Base-by-base conservation (phyloP, 2,113 vertebrate species). In the Petrocephalus microphthalmus region DNA sequence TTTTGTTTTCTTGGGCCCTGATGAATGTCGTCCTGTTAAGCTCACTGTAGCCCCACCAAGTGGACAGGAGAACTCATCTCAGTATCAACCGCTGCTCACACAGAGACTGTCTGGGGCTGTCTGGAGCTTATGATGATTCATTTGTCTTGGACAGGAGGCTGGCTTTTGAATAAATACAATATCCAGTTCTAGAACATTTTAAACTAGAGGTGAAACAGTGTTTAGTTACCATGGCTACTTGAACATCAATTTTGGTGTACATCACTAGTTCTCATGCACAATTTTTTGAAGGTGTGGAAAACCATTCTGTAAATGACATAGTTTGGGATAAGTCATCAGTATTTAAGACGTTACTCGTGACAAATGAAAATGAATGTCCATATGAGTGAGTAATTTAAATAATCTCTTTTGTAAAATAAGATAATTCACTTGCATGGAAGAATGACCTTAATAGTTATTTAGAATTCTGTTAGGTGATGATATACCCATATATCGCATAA, bases 51-150 rank as follows among this genome's bases (percentile, higher is more conserved):
- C 71, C 52, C 53, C 33, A 87, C 85, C 87, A 54, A 88, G 87
- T 82, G 86, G 71, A 37, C 53, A 86, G 49, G n/a, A 53, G 83
- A 74, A 78, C 22, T 25, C 37, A 51, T 87, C 86, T 25, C 47
- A 57, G 20, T 37, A 87, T 15, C 45, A 87, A 85, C 57, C 42
- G 25, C 47, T 71, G 37, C 84, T 86, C 84, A 78, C 47, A 22
- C 52, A 64, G 57, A 85, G 49, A 29, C 84, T 29, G 84, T 51
- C 82, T 84, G 47, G 22, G 47, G 47, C 49, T 89, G 42, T 78
- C 56, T 88, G 82, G 54, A 42, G 82, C 81, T 51, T 86, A 74
- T 47, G 84, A 54, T 88, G 88, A 88, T 85, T 85, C 25, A 86
- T 89, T 52, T 60, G 20, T 88, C 37, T 84, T 84, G 87, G 81